Conservation (phyloP, 2,113 vertebrate species). For the Mus spicilegus region DNA sequence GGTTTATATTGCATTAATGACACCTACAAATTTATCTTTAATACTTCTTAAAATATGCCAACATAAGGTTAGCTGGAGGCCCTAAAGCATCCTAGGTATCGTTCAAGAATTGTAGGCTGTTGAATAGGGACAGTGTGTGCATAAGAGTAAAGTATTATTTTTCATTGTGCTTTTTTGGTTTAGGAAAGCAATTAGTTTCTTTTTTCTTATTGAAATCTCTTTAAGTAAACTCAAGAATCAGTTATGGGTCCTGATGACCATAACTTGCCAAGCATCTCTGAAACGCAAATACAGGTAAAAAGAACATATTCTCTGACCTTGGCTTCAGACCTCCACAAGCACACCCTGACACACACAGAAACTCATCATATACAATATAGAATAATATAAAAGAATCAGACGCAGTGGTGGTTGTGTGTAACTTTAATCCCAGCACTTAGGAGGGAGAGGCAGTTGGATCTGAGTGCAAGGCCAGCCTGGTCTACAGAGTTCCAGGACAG, state of each 20-base stretch:
- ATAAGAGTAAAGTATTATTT: neutral
- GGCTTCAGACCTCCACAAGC: neutral
- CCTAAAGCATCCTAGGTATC: constrained; percentile 22
- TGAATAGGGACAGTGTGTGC: neutral
- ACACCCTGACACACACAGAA: neutral
- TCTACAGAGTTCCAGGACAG: neutral
- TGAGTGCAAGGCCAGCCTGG: neutral
- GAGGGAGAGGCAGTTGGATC: neutral
- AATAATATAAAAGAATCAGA: neutral
- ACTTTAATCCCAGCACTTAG: neutral
- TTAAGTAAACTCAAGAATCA: constrained; percentile 33
- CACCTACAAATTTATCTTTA: constrained; percentile 57
- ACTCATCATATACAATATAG: neutral
- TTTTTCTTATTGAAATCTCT: constrained; percentile 51
- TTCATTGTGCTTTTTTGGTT: constrained; percentile 6
- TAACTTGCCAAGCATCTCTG: neutral
- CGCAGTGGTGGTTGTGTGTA: neutral
- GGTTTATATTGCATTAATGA: constrained; percentile 33
- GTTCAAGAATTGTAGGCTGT: neutral
- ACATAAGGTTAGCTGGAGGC: constrained; percentile 8
- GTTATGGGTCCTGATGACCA: neutral
- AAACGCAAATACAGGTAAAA: neutral
- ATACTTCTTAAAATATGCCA: constrained; percentile 16
- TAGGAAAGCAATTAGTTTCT: constrained; percentile 11
- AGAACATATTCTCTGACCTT: neutral